Evolutionary conservation across 1,140 invertebrate species (phyloP), one percentile per base, ranked within the genome.

Genomic region (Dendrolimus kikuchii): DNA sequence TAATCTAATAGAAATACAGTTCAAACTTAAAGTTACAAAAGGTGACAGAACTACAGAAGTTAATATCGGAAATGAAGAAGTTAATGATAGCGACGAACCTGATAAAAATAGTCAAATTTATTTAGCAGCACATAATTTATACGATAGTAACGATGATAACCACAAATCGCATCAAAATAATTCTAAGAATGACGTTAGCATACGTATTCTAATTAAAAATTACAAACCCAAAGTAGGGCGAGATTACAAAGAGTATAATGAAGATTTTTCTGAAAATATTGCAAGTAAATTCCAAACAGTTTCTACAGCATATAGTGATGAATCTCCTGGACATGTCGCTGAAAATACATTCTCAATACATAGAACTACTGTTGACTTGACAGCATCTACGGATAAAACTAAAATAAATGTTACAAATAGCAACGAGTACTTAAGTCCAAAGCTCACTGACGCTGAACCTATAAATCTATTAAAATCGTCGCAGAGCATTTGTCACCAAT

Each of bases 1-100:
- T 5, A 73, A 79, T 61, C 51, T 73, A 23, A 65, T 81, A 45
- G 75, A 81, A 66, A 75, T 82, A 7, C 71, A 73, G 55, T 72
- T 82, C 38, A 73, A 69, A 46, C 50, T 78, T 5, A 77, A 76
- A 62, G 59, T 78, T 5, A 72, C 67, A 46, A 64, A 75, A 59
- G 68, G 62, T 5, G 71, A 78, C 40, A 73, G 68, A 60, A 62
- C 52, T 5, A 66, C 58, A 40, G 63, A 69, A 52, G 39, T 67
- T 10, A 62, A 67, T 52, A 55, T 71, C 23, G 55, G 53, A 7
- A 70, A 74, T 37, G 46, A 51, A 38, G 49, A 48, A 5, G 55
- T 60, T n/a, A 51, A 43, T 40, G 47, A 44, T 55, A 54, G 49
- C 38, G 6, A 52, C 62, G 42, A 45, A 51, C 5, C 6, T 40